These are phyloP conservation scores for Danio jaintianensis DNA, from an alignment of 2,797 vertebrate species.

Conservation along the genomic window DNA sequence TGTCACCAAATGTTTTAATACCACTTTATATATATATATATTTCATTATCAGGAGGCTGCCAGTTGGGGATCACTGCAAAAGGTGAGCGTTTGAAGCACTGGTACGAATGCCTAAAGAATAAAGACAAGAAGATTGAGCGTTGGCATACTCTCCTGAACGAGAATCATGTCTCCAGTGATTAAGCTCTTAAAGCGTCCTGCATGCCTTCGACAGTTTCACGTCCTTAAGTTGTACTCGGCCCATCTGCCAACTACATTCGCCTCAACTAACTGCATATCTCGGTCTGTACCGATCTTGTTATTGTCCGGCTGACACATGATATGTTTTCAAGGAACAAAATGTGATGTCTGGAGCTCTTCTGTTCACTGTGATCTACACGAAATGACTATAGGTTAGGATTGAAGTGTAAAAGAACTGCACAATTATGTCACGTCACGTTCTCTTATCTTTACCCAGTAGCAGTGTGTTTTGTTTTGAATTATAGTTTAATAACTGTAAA, in stretches of 20 bases:
- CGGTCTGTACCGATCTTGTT: background rate
- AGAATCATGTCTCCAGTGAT: slow-evolving; percentile 90
- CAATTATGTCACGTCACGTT: background rate
- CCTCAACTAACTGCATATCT: slow-evolving; percentile 40
- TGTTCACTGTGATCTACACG: slow-evolving; percentile 32
- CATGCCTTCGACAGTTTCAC: slow-evolving; percentile 65
- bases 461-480: background rate
- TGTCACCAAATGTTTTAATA: background rate
- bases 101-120: slow-evolving; percentile 98
- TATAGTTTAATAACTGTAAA: slow-evolving; percentile 8
- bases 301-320: background rate
- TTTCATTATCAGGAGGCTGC: slow-evolving; percentile 34
- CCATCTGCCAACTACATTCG: slow-evolving; percentile 56
- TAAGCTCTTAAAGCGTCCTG: slow-evolving; percentile 69
- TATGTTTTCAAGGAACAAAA: slow-evolving; percentile 13
- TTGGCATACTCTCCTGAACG: slow-evolving; percentile 93
- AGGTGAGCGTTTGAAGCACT: slow-evolving; percentile 95
- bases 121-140: slow-evolving; percentile 98
- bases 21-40: background rate
- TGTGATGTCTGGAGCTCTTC: background rate
- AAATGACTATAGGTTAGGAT: background rate
- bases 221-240: slow-evolving; percentile 11
- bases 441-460: slow-evolving; percentile 13
- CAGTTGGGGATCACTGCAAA: slow-evolving; percentile 96
- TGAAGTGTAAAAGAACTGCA: slow-evolving; percentile 1